phyloP scores from a whole-genome alignment of 2,888 invertebrate species.

The Synanthedon formicaeformis region DNA sequence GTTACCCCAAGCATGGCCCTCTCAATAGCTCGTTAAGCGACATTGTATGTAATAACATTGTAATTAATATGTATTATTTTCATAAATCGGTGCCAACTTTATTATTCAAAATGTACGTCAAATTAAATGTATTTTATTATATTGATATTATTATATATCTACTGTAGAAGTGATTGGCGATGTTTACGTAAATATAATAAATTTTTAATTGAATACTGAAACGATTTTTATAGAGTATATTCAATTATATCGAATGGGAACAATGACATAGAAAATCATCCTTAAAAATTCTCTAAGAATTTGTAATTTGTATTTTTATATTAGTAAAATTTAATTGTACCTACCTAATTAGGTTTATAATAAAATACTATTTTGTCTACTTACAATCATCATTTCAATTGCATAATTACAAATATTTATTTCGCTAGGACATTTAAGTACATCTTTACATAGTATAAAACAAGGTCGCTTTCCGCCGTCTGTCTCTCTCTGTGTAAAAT shows the following conservation, averaged over 20 bases:
- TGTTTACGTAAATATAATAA: slow-evolving; percentile 11
- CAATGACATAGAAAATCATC: slow-evolving; percentile 38
- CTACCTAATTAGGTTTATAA: background rate
- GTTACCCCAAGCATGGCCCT: too few relatives aligned
- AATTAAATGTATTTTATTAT: slow-evolving; percentile 6
- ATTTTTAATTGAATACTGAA: background rate
- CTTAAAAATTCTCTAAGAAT: slow-evolving; percentile 9
- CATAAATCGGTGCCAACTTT: slow-evolving; percentile 47
- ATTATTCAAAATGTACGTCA: slow-evolving; percentile 9
- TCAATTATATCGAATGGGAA: slow-evolving; percentile 44
- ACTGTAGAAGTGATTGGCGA: slow-evolving; percentile 19
- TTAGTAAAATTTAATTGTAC: background rate
- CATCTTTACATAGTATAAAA: too few relatives aligned
- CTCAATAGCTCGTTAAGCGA: too few relatives aligned
- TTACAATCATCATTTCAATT: too few relatives aligned
- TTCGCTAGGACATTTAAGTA: too few relatives aligned
- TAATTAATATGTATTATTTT: background rate
- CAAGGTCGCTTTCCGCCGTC: too few relatives aligned
- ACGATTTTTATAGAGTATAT: slow-evolving; percentile 20
- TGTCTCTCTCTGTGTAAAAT: too few relatives aligned
- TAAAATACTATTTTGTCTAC: background rate
- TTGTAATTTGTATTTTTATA: slow-evolving; percentile 12
- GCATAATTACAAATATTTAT: too few relatives aligned
- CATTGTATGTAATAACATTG: too few relatives aligned
- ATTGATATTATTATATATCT: too few relatives aligned